Evolutionary conservation across 2,113 vertebrate species (phyloP).

Genomic region (Furnarius figulus): DNA sequence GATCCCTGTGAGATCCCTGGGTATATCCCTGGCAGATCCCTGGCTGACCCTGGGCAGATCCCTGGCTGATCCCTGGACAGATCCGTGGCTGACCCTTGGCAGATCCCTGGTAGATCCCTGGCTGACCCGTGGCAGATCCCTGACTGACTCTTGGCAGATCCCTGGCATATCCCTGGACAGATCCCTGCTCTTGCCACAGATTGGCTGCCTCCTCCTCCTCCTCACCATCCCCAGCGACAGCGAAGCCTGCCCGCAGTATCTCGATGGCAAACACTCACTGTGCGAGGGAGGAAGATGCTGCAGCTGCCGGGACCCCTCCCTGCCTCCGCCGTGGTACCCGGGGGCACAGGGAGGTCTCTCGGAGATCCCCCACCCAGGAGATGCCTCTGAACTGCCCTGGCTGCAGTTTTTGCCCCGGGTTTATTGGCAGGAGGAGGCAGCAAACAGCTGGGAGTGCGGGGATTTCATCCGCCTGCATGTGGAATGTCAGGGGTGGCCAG

Average conservation of each 20-base stretch:
- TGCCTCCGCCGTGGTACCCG: neutral
- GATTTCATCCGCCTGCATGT: neutral
- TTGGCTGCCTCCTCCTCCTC: neutral
- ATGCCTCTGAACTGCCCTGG: neutral
- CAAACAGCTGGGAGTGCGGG: neutral
- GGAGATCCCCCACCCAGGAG: neutral
- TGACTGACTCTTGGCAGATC: neutral
- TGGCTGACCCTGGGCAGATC: too few relatives aligned
- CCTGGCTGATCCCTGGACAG: too few relatives aligned
- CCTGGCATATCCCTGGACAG: neutral
- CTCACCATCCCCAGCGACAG: conserved; percentile 37
- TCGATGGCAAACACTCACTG: neutral
- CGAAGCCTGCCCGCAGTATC: neutral
- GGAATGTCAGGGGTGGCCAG: neutral
- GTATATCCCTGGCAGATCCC: too few relatives aligned
- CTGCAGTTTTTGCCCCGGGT: accelerated
- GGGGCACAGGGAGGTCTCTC: neutral
- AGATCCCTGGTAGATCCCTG: too few relatives aligned
- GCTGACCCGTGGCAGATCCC: neutral
- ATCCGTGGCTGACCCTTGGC: too few relatives aligned
- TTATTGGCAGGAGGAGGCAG: neutral
- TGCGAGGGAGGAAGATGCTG: neutral
- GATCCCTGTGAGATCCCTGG: too few relatives aligned
- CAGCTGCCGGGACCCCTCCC: neutral
- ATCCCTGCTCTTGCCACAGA: neutral